These are phyloP conservation scores for Drosophila pachea DNA, from an alignment of 1,140 invertebrate species.

Conservation along the genomic window DNA sequence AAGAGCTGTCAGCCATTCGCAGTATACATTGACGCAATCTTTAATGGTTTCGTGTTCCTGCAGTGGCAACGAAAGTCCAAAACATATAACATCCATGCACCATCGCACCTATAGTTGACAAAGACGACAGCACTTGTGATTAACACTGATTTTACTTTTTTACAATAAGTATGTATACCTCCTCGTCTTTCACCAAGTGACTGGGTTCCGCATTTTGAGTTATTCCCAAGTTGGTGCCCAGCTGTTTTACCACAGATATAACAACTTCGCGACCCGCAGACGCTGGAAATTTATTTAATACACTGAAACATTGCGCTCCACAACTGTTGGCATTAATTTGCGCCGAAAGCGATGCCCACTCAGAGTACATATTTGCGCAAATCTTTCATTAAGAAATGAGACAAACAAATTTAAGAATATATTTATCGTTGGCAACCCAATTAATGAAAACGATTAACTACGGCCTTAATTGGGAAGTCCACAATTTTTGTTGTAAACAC, in stretches of 20 bases:
- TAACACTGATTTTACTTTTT: no score
- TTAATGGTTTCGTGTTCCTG: conserved; percentile 95
- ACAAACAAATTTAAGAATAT: no score
- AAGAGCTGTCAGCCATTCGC: conserved; percentile 95
- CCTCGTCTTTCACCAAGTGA: conserved; percentile 86
- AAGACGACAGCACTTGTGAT: neutral
- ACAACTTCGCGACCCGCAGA: conserved; percentile 89
- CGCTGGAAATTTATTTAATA: conserved; percentile 91
- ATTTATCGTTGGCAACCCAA: no score
- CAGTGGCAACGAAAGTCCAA: conserved; percentile 93
- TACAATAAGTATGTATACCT: conserved; percentile 80
- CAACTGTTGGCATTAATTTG: conserved; percentile 84
- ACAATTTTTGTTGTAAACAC: neutral
- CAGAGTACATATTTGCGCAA: conserved; percentile 85
- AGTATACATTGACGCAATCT: conserved; percentile 98
- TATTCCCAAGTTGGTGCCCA: conserved; percentile 88
- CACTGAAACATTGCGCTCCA: conserved; percentile 85
- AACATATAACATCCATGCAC: conserved; percentile 88
- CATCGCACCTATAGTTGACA: conserved; percentile 63
- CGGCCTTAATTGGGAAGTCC: neutral
- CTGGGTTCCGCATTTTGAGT: conserved; percentile 88
- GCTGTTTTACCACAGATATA: conserved; percentile 88
- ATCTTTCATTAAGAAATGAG: no score
- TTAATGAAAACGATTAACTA: no score
- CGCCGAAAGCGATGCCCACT: conserved; percentile 89